These are phyloP conservation scores for Philaethria dido DNA, from an alignment of 2,888 invertebrate genomes.

Conservation along the genomic window DNA sequence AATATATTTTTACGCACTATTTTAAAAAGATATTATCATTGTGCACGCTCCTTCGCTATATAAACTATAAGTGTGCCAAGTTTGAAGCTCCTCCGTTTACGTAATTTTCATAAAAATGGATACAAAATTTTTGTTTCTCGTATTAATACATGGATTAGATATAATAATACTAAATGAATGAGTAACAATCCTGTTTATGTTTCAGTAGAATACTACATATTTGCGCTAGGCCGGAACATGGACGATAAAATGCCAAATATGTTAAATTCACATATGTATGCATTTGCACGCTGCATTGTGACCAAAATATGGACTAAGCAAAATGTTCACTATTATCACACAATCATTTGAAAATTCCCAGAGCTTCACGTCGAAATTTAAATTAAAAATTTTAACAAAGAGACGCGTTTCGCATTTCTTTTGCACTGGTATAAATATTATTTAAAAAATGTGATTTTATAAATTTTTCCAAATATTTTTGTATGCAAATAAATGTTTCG, in stretches of 20 bases:
- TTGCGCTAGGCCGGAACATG: neutral
- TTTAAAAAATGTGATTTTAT: neutral
- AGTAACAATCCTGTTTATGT: neutral
- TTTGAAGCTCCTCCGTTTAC: too few species aligned
- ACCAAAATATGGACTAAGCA: constrained; percentile 11
- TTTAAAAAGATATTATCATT: too few species aligned
- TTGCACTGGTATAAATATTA: neutral
- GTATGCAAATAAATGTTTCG: neutral
- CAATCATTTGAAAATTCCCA: constrained; percentile 21
- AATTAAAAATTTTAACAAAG: constrained; percentile 11
- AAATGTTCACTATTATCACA: constrained; percentile 2
- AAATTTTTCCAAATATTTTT: neutral
- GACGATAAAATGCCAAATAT: constrained; percentile 14
- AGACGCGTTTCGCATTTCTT: constrained; percentile 4
- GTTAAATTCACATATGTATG: neutral
- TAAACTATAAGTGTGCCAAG: too few species aligned
- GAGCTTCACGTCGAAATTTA: constrained; percentile 5
- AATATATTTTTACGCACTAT: too few species aligned
- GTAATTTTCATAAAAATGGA: too few species aligned
- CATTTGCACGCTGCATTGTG: constrained; percentile 1
- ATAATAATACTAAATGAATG: neutral
- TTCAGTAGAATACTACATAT: neutral
- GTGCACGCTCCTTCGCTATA: too few species aligned
- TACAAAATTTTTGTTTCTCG: too few species aligned
- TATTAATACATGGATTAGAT: neutral